These are phyloP conservation scores for Anoplius nigerrimus DNA, from an alignment of 2,888 invertebrate species.

Conservation along the genomic window DNA sequence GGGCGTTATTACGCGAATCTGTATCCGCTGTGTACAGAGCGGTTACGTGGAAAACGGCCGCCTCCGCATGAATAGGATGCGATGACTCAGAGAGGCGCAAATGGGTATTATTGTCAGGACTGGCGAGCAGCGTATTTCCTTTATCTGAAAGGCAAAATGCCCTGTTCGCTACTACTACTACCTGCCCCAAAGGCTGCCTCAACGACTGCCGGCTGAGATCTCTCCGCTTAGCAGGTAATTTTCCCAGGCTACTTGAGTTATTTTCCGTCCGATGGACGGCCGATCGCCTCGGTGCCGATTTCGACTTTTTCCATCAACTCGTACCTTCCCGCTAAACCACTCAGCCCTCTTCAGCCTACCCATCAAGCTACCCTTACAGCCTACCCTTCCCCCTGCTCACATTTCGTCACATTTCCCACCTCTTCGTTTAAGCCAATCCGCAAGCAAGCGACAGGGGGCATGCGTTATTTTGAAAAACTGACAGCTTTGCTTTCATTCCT, in stretches of 20 bases:
- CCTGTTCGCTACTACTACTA: background rate
- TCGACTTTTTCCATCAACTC: background rate
- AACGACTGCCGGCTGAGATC: background rate
- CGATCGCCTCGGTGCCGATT: background rate
- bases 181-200: no score
- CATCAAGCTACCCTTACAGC: no score
- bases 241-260: constrained; percentile 1
- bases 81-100: constrained; percentile 19
- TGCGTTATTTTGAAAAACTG: no score
- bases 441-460: no score
- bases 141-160: background rate
- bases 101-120: constrained; percentile 18
- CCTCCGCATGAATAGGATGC: constrained; percentile 11
- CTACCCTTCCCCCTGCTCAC: no score
- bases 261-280: constrained; percentile 6
- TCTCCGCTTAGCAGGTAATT: constrained; percentile 2
- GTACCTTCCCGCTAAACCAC: no score
- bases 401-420: no score
- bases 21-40: constrained; percentile 3
- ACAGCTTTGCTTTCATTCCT: no score
- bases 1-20: constrained; percentile 4
- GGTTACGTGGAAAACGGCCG: constrained; percentile 13
- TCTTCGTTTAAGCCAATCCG: no score
- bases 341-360: no score
- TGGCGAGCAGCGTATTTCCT: background rate